Percentiles rank a stretch among this genome's conserved stretches.
phyloP scores from a whole-genome alignment of 2,888 invertebrate genomes.

The Euphydryas editha region DNA sequence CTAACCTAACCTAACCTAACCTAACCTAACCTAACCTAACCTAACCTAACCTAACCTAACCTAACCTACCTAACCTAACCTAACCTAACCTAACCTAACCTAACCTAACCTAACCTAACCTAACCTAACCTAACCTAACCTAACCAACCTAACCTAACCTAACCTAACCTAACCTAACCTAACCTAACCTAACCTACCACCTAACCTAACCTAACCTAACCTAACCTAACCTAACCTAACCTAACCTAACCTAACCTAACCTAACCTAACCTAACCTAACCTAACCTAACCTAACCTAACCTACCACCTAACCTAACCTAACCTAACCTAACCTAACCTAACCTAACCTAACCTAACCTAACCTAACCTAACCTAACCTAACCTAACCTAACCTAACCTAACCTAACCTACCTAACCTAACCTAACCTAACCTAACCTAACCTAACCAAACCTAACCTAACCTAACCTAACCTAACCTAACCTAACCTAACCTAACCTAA shows the following conservation, averaged over 20 bases:
- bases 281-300: conserved; percentile 38
- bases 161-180: conserved; percentile 38
- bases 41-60: conserved; percentile 4
- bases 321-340: conserved; percentile 38
- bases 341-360: conserved; percentile 39
- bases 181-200: conserved; percentile 36
- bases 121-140: conserved; percentile 3
- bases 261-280: conserved; percentile 37
- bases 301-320: too few relatives aligned
- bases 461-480: conserved; percentile 27
- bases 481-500: conserved; percentile 27
- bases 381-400: conserved; percentile 27
- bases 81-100: neutral
- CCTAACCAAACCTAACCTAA: conserved; percentile 27
- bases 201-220: conserved; percentile 23
- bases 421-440: conserved; percentile 27
- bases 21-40: too few relatives aligned
- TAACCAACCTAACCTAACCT: neutral
- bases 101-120: conserved; percentile 3
- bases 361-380: conserved; percentile 37
- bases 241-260: conserved; percentile 40
- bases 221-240: conserved; percentile 22
- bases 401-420: conserved; percentile 27
- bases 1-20: conserved; percentile 12
- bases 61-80: conserved; percentile 3